Evolutionary conservation across 1,140 invertebrate species (phyloP), one percentile per base, ranked within the genome.

Genomic region (Pogonus chalceus): DNA sequence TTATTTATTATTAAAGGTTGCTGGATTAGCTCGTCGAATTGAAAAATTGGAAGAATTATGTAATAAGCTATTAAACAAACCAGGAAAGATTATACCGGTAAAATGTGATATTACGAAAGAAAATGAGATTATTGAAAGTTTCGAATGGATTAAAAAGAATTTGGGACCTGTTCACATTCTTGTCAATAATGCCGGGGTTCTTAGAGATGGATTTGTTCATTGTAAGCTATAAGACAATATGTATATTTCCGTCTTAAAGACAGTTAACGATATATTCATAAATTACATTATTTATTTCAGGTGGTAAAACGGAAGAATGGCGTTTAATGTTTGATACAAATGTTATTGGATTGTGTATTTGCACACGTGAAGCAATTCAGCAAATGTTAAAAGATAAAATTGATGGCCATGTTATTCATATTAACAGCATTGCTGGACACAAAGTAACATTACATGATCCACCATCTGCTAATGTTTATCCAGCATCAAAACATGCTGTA

Each of bases 161-260:
- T 68, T 82, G 23, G 83, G 81, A 2, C 78, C 79, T 14, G 71
- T 87, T 1, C 79, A 88, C 62, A 69, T 90, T 1, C 70, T 88
- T 43, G 71, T 90, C 22, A 90, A 90, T 62, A 88, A 85, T 64
- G 87, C 87, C 2, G 87, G 83, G 1, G 37, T 51, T 22, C 9
- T 51, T 1, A 16, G 14, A 23, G 20, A 49, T 0, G 50, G 52
- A 18, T 43, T 43, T 43, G 9, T 43, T 4, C 37, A 43, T 18
- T 4, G 37, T 43, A 43, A 31, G 26, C n/a, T n/a, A n/a, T n/a
- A n/a, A n/a, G n/a, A n/a, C n/a, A n/a, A n/a, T n/a, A n/a, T n/a
- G n/a, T n/a, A n/a, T n/a, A n/a, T n/a, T n/a, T n/a, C n/a, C n/a
- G n/a, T n/a, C n/a, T n/a, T n/a, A n/a, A n/a, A n/a, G n/a, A n/a